Base-by-base conservation (phyloP, 2,888 invertebrate genomes). In the Strigamia crassipes region DNA sequence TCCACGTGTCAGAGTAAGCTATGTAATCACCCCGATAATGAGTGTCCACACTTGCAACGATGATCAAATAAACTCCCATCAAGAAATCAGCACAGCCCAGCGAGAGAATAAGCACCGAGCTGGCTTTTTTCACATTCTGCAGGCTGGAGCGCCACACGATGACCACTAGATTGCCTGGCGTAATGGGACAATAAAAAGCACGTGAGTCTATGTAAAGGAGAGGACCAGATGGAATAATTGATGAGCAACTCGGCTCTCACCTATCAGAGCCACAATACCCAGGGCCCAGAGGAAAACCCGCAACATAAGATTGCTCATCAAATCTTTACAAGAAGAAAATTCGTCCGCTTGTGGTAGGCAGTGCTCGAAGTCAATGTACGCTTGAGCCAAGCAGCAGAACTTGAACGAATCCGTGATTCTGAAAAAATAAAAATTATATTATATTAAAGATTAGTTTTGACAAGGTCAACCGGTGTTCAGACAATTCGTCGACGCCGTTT, bases 61-160 rank as follows among this genome's bases (percentile, higher is more conserved):
- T 84, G 3, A 86, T 79, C 80, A 86, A 83, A 81, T 86, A 86
- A 6, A 86, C 81, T 0, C 86, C 86, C 86, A 86, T 86, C 1
- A 86, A 82, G 46, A 86, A 84, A 79, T 86, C 86, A 1, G 86
- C 85, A 56, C 84, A 84, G 5, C 86, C 86, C 18, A 86, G 66
- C 8, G 85, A 85, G 9, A 86, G 83, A 9, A 86, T 85, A 85
- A 89, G 84, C 82, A 85, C 86, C 85, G 88, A 80, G 84, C 86
- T 85, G 84, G 86, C 85, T 84, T 86, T 46, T 84, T 86, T 84
- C 21, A 83, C 83, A 18, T 84, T 85, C 82, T 81, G 86, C 84
- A 80, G 86, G 83, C 81, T 83, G 73, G 84, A 79, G 2, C 86
- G 82, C 86, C 86, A 86, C 31, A 86, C 82, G 61, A 86, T 84